phyloP scores from a whole-genome alignment of 2,797 vertebrate genomes.

The Garrulus glandarius region DNA sequence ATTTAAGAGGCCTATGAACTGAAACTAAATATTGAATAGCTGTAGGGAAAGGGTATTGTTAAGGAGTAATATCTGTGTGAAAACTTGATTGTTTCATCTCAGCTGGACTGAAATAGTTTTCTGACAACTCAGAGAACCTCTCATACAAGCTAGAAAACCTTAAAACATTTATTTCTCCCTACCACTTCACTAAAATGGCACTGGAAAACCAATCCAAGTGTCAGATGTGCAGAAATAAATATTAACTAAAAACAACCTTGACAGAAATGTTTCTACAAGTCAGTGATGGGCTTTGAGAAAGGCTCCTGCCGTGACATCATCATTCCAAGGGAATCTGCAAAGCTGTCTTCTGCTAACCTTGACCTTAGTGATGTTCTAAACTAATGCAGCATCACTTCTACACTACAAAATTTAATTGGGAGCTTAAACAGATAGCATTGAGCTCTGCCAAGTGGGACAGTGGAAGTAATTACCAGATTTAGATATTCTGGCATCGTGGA shows the following conservation, averaged over 20 bases:
- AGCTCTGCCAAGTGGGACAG: conserved; percentile 25
- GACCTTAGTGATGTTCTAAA: background rate
- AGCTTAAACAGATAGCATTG: background rate
- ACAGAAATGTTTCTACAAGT: background rate
- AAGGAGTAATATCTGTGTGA: conserved; percentile 2
- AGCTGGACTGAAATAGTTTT: background rate
- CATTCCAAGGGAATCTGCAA: background rate
- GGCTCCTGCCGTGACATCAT: background rate
- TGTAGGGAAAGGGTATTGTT: background rate
- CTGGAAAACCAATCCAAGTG: background rate
- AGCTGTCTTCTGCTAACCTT: background rate
- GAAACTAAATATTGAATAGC: conserved; percentile 47
- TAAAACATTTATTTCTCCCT: background rate
- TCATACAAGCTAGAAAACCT: background rate
- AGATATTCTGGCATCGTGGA: conserved; percentile 27
- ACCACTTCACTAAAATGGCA: background rate
- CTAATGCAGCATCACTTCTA: background rate
- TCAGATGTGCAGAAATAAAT: background rate
- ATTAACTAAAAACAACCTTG: background rate
- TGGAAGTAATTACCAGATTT: conserved; percentile 58
- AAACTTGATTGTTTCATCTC: conserved; percentile 15
- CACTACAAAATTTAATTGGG: background rate
- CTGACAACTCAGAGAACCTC: background rate
- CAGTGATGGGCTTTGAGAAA: background rate
- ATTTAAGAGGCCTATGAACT: conserved; percentile 19